Conservation (phyloP, 2,113 vertebrate species). For the Athene cunicularia region DNA sequence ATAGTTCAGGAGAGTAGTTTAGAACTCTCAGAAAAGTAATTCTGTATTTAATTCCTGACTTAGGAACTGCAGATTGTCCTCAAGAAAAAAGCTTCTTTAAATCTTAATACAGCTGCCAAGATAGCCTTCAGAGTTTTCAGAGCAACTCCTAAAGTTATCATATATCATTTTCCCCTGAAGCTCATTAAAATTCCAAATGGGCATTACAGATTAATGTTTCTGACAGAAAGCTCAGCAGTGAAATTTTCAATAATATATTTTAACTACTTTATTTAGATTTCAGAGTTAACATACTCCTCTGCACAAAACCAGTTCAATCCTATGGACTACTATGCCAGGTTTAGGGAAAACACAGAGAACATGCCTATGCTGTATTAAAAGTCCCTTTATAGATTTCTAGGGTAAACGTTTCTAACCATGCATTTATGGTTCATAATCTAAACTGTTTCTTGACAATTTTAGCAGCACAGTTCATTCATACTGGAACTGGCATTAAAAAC, state of each 20-base stretch:
- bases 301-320: background rate
- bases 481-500: background rate
- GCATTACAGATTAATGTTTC: background rate
- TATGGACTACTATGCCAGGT: background rate
- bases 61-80: background rate
- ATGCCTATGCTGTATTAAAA: background rate
- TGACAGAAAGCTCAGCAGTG: background rate
- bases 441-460: background rate
- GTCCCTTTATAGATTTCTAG: background rate
- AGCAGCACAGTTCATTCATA: background rate
- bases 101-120: background rate
- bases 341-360: background rate
- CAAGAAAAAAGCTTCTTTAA: background rate
- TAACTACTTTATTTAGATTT: background rate
- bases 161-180: background rate
- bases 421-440: background rate
- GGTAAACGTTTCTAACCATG: background rate
- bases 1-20: background rate
- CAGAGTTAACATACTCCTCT: background rate
- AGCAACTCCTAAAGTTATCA: background rate
- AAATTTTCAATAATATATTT: conserved; percentile 7
- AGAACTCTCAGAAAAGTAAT: background rate
- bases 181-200: background rate
- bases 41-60: background rate
- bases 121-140: background rate